Base-by-base conservation (phyloP, 2,888 invertebrate species). In the Meandrusa payeni region DNA sequence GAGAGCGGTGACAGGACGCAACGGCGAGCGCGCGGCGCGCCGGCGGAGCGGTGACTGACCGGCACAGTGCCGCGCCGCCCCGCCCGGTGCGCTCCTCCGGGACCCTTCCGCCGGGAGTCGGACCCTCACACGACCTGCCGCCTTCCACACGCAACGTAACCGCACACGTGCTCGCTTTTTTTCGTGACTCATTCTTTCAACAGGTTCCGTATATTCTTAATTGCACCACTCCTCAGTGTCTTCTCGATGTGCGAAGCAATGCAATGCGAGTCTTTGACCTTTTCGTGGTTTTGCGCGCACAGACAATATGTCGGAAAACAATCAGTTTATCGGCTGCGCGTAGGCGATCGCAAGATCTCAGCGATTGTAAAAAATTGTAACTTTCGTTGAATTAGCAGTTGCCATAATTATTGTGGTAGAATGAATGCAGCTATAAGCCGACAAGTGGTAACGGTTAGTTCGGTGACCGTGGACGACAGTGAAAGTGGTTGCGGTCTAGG, bases 21-120 rank as follows among this genome's bases (percentile, higher is more conserved):
- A 54, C 65, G 64, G 57, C 85, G 80, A 75, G 81, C 77, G 85
- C 74, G 54, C 86, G 72, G 72, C 74, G 61, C 80, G 83, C 76
- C 79, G 81, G 71, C 77, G 56, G 60, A 83, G 79, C 87, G 86
- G 86, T 86, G 85, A 87, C 87, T 87, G 87, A 85, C 87, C 86
- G 87, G 69, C 86, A 66, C 78, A 86, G 62, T 86, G 82, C 78
- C 83, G 83, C 83, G 59, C 76, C 70, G 76, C 82, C 85, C 82
- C 61, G 77, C 80, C 72, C 58, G 74, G 73, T 71, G 59, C 71
- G 64, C 54, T 76, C 81, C 83, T 77, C 64, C 73, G 81, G 86
- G 86, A 83, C 81, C 83, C 78, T 82, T 74, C 77, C 75, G 69
- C 69, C 71, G 77, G 80, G 79, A 80, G 56, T 60, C 63, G 64